Evolutionary conservation across 2,888 invertebrate genomes (phyloP).

Genomic region (Linyphia triangularis): DNA sequence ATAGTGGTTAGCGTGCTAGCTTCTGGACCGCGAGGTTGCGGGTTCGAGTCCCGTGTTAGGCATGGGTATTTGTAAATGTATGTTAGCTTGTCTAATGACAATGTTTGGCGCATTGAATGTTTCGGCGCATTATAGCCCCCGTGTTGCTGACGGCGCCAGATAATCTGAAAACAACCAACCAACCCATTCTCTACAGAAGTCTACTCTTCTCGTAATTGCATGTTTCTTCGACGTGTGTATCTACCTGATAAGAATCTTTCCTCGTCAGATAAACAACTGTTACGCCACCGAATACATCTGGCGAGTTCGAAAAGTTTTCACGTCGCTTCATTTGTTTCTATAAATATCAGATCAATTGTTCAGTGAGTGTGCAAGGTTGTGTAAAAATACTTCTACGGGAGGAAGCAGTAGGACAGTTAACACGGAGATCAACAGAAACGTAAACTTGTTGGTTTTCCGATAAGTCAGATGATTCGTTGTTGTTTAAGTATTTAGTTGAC

Average conservation of each 20-base stretch:
- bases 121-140: too few relatives aligned
- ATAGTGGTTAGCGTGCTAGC: too few relatives aligned
- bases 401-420: background rate
- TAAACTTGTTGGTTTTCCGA: too few relatives aligned
- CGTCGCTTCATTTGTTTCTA: background rate
- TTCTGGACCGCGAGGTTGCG: too few relatives aligned
- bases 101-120: too few relatives aligned
- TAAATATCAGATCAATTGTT: background rate
- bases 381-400: background rate
- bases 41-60: too few relatives aligned
- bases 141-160: too few relatives aligned
- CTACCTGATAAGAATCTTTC: conserved; percentile 22
- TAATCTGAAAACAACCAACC: too few relatives aligned
- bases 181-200: background rate
- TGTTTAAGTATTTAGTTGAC: too few relatives aligned
- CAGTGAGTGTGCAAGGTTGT: background rate
- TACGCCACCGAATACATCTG: background rate
- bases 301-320: background rate
- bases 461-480: too few relatives aligned
- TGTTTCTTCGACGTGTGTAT: background rate
- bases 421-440: background rate
- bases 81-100: too few relatives aligned
- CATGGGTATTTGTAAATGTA: too few relatives aligned
- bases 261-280: conserved; percentile 24
- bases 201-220: background rate